Base-by-base conservation (phyloP, 53 echinoderm and acorn worm species). In the Stichopus horrens region DNA sequence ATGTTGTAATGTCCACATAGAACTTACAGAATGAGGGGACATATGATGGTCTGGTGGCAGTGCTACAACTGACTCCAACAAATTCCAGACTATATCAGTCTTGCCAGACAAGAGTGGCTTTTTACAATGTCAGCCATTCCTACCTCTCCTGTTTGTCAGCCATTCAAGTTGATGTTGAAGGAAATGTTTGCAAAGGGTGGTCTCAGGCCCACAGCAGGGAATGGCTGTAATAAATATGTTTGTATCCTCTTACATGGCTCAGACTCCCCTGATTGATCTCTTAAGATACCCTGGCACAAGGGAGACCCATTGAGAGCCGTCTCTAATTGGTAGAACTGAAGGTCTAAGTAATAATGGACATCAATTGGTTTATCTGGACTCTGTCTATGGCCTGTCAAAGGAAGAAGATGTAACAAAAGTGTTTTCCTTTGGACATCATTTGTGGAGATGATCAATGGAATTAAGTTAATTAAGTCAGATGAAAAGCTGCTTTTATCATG, bases 311-410 rank as follows among this genome's bases (percentile, higher is more conserved):
- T 79, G 79, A 79, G 19, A 19, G 19, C 19, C 52, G 16, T 5
- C 52, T 55, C 55, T 79, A 79, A 79, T 79, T 79, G 54, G 79
- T 51, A 54, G 54, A 4, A 53, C 55, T 55, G 56, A 79, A 79
- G 79, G 79, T 7, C 79, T 79, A 54, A 54, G 79, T 79, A 79
- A 79, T 79, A 79, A 79, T 79, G 52, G 79, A 52, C 54, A n/a
- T 79, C 54, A 79, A 79, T 79, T 8, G 79, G 18, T 53, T 63
- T 16, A 13, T 16, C 63, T 63, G 10, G 63, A 16, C 63, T 63
- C 10, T 63, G 63, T 63, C 63, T 63, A 16, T 16, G 11, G 16
- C 63, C 10, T 63, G 63, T 63, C 63, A 13, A 16, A 13, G 63
- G 63, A 16, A 63, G 63, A 16, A 63, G 63, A 63, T 5, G 16